Base-by-base conservation (phyloP, 2,888 invertebrate species). In the Chaetoderma sp. region DNA sequence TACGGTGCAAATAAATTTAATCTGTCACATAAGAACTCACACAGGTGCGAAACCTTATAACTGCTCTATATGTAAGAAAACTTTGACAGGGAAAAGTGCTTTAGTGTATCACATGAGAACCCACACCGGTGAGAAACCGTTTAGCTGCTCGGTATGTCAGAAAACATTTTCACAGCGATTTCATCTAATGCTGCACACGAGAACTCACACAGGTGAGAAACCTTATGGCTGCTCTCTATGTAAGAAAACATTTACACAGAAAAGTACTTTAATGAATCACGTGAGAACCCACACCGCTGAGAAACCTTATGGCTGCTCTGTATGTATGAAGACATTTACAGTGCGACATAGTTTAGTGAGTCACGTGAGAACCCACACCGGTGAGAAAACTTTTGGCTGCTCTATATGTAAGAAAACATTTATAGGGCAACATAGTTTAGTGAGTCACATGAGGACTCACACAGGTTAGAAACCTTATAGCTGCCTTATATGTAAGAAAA, bases 101-200 rank as follows among this genome's bases (percentile, higher is more conserved):
- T 68, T 73, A 55, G 65, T 72, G 39, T 36, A 65, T 6, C 74
- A 76, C 61, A 60, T 69, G 54, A 65, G 68, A 21, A 62, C 60
- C 36, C 74, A 74, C 23, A 62, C 68, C 10, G 73, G 69, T 23
- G 68, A 74, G 27, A 63, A 66, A 39, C 71, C 70, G 10, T 72
- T 68, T 49, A 55, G 60, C n/a, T 76, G 76, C 63, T 47, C 63
- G 6, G 56, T 63, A 45, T 76, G 76, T 65, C 63, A 68, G 2
- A 68, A 67, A 55, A 62, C 61, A 23, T 76, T 76, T 52, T 61
- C 65, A 25, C 58, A 67, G 10, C 65, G 62, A 13, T 60, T 62
- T 23, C 65, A 69, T 23, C 58, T 74, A 32, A 68, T 68, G 27
- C 60, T 56, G 1, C 76, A 76, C 44, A 32, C 54, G 39, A 55